These are phyloP conservation scores for Periophthalmus modestus DNA, from an alignment of 2,113 vertebrate genomes.

Conservation along the genomic window DNA sequence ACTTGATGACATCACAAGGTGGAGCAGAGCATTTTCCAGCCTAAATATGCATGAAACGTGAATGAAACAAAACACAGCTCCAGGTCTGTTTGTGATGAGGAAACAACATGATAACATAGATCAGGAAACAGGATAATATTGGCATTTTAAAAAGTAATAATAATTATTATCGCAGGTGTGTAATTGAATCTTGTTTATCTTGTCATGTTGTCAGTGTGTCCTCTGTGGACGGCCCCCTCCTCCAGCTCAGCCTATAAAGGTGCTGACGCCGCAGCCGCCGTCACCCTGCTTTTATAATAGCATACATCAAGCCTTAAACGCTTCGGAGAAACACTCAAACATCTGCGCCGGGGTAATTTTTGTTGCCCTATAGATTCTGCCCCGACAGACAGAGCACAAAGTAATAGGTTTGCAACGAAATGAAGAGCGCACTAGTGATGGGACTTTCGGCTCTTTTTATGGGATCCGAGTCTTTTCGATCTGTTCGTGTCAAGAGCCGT, in stretches of 20 bases:
- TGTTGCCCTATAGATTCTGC: conserved; percentile 66
- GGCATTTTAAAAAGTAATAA: background rate
- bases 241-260: conserved; percentile 40
- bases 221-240: conserved; percentile 41
- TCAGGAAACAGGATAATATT: too few species aligned
- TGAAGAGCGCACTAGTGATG: conserved; percentile 17
- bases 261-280: conserved; percentile 68
- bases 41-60: too few species aligned
- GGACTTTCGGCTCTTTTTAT: too few species aligned
- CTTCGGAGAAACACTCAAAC: conserved; percentile 68
- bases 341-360: conserved; percentile 61
- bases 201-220: conserved; percentile 56
- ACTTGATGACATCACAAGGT: too few species aligned
- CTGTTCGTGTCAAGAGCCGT: too few species aligned
- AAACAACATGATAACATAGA: too few species aligned
- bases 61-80: too few species aligned
- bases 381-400: conserved; percentile 53
- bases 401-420: conserved; percentile 56
- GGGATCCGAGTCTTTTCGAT: too few species aligned
- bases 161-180: conserved; percentile 56
- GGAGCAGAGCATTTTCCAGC: too few species aligned
- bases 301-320: conserved; percentile 74
- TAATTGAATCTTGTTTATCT: conserved; percentile 63
- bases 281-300: conserved; percentile 69
- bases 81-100: too few species aligned